phyloP scores from a whole-genome alignment of 2,888 invertebrate species.

The Ochlodes sylvanus region DNA sequence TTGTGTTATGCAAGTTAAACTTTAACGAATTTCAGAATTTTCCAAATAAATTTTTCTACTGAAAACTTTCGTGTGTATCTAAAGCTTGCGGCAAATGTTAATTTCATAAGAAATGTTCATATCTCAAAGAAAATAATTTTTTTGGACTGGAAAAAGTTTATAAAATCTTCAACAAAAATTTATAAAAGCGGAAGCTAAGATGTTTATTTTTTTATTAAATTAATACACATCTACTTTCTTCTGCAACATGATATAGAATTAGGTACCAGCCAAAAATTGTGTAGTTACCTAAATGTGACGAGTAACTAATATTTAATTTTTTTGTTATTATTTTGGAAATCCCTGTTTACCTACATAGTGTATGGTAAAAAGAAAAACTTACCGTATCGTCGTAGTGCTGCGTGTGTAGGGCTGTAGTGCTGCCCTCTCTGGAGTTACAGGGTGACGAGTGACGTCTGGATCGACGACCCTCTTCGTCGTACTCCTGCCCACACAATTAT shows the following conservation, averaged over 20 bases:
- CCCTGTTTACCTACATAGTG: neutral
- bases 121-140: slow-evolving; percentile 7
- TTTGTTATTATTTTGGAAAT: no score
- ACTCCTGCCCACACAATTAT: slow-evolving; percentile 83
- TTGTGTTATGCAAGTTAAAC: neutral
- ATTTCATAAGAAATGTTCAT: neutral
- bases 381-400: slow-evolving; percentile 87
- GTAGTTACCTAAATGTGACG: no score
- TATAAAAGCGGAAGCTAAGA: neutral
- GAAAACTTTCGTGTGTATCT: neutral
- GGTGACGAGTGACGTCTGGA: slow-evolving; percentile 89
- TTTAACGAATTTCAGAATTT: slow-evolving; percentile 4
- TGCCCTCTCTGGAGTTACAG: slow-evolving; percentile 88
- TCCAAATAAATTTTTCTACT: slow-evolving; percentile 1
- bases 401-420: slow-evolving; percentile 86
- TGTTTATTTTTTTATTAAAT: neutral
- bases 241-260: neutral
- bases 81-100: neutral
- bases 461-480: slow-evolving; percentile 86
- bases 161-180: neutral
- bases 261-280: no score
- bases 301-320: no score
- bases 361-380: slow-evolving; percentile 55
- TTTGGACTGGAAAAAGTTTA: neutral
- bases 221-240: neutral